Evolutionary conservation across 2,113 vertebrate genomes (phyloP), one percentile per base, ranked within the genome.

Genomic region (Sylvia atricapilla): DNA sequence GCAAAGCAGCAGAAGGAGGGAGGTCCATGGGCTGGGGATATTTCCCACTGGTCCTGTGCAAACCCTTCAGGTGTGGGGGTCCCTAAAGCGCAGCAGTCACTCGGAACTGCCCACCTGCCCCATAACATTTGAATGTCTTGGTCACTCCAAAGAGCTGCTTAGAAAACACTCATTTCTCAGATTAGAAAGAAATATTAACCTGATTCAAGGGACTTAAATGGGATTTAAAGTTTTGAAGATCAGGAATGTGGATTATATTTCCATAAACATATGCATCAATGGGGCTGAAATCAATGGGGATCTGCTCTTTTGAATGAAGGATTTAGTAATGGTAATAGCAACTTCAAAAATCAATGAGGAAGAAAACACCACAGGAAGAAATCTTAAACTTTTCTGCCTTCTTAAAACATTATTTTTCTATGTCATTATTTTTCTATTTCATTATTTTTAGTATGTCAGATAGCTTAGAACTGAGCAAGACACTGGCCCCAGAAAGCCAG

Each of bases 261-360:
- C 46, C n/a, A 35, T 73, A 89, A 87, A 78, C 11, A 35, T 3
- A 4, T 2, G 4, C 7, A 52, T 44, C 28, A 41, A 1, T 19
- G 16, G 24, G 24, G n/a, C 39, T 69, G 76, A 25, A 69, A 17
- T 50, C 53, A 73, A 4, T 5, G 13, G 56, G 47, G 30, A 76
- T n/a, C 39, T 15, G 27, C 35, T 58, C 22, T 44, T 3, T n/a
- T n/a, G 1, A 1, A 5, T 9, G 14, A 37, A 47, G 15, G 18
- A 88, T 69, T 73, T 62, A 66, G 20, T 53, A 88, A 68, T 5
- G 9, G 13, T 15, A 79, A 49, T 6, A 62, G n/a, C 27, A 82
- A 16, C 41, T 76, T 55, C 14, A 76, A 69, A 89, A 46, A 47
- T 14, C 60, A 69, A 74, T 44, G 2, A 72, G 13, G 44, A 76